These are phyloP conservation scores for Ostrea denselamellosa DNA, from an alignment of 1,140 invertebrate genomes.

Conservation along the genomic window DNA sequence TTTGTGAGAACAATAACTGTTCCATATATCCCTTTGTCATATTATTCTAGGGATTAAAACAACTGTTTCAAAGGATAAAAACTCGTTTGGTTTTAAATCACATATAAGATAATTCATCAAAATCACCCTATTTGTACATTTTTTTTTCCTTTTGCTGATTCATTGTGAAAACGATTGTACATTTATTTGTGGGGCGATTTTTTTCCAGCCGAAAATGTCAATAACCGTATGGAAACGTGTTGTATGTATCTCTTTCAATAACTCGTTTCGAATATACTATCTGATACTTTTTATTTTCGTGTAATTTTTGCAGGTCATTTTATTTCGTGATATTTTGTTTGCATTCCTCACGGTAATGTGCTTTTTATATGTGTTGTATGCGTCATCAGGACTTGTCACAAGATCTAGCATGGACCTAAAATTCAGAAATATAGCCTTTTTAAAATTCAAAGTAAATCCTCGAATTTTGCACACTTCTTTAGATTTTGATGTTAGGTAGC, in stretches of 20 bases:
- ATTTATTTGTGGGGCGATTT: too few relatives aligned
- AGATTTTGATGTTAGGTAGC: constrained; percentile 45
- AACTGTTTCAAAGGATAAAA: too few relatives aligned
- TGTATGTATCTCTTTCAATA: not conserved
- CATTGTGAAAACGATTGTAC: too few relatives aligned
- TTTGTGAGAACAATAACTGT: too few relatives aligned
- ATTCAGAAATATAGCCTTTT: constrained; percentile 46
- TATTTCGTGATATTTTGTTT: not conserved
- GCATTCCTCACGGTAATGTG: constrained; percentile 26
- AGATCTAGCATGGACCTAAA: constrained; percentile 45
- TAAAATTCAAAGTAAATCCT: constrained; percentile 55
- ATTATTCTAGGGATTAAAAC: too few relatives aligned
- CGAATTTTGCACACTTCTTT: constrained; percentile 55
- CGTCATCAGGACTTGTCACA: not conserved
- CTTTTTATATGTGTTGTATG: too few relatives aligned
- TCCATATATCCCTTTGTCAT: too few relatives aligned
- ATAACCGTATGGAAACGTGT: constrained; percentile 48
- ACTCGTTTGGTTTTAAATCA: too few relatives aligned
- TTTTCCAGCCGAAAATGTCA: too few relatives aligned
- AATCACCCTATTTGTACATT: too few relatives aligned
- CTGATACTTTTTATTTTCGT: constrained; percentile 46
- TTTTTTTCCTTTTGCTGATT: too few relatives aligned
- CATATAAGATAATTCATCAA: too few relatives aligned
- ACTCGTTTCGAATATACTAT: constrained; percentile 46
- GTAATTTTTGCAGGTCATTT: not conserved